Percentiles rank a stretch among this genome's conserved stretches.
Evolutionary conservation across 2,797 vertebrate genomes (phyloP).

Genomic region (Cyprinella venusta): DNA sequence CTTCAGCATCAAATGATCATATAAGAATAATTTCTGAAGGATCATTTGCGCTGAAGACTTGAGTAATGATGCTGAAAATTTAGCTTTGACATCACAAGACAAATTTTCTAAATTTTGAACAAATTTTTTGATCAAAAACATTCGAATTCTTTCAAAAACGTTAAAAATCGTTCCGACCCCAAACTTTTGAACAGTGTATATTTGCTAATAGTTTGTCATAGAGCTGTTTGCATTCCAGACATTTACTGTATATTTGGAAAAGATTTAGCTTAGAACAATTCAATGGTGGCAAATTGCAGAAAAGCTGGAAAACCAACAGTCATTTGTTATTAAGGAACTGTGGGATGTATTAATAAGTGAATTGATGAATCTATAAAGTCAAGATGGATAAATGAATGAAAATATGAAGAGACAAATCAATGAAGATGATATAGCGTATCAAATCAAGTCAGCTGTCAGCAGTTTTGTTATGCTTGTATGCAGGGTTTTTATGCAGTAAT

Average conservation of each 20-base stretch:
- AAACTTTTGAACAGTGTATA: not conserved
- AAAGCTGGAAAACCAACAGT: not conserved
- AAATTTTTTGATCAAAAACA: too few relatives aligned
- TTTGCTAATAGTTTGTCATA: not conserved
- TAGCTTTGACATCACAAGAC: not conserved
- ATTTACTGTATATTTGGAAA: not conserved
- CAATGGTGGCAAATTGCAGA: not conserved
- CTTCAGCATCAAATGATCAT: not conserved
- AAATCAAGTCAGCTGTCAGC: not conserved
- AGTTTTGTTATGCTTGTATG: constrained; percentile 22
- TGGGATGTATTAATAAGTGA: not conserved
- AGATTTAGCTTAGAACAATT: not conserved
- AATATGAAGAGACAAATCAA: not conserved
- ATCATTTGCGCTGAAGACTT: not conserved
- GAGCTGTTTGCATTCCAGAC: not conserved
- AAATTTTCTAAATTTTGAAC: too few relatives aligned
- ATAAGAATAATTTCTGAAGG: not conserved
- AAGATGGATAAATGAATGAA: not conserved
- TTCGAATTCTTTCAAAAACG: not conserved
- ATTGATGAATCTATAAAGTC: not conserved
- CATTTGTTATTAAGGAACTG: not conserved
- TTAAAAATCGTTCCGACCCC: not conserved
- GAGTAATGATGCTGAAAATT: not conserved
- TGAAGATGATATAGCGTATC: not conserved
- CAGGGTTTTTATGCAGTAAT: not conserved